phyloP scores from a whole-genome alignment of 2,797 vertebrate genomes.

The Spinus pinus region DNA sequence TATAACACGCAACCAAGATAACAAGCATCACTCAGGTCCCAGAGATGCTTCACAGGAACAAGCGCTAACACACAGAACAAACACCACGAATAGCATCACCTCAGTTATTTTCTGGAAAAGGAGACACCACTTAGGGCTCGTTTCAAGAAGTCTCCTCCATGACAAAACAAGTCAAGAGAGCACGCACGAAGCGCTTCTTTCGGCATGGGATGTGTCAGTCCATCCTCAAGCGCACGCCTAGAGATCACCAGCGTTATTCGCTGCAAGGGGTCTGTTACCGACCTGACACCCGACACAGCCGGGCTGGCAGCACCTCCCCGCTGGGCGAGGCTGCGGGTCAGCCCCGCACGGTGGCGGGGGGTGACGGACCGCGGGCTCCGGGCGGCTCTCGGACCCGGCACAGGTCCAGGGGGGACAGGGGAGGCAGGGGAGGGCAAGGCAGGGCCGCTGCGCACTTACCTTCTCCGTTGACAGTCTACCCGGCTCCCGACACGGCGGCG shows the following conservation, averaged over 20 bases:
- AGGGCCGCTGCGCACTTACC: neutral
- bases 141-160: neutral
- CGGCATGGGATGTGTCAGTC: fast-evolving
- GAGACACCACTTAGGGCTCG: neutral
- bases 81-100: neutral
- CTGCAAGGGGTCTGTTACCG: fast-evolving
- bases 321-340: neutral
- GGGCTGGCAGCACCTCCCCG: neutral
- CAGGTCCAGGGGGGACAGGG: neutral
- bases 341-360: neutral
- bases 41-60: neutral
- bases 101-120: neutral
- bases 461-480: neutral
- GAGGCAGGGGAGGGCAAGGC: neutral
- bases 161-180: neutral
- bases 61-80: neutral
- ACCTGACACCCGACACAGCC: neutral
- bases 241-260: fast-evolving
- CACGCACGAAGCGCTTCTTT: fast-evolving
- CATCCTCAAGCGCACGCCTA: neutral
- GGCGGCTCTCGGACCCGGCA: neutral
- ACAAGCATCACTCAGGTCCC: neutral
- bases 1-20: neutral
- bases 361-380: fast-evolving
- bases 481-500: neutral